Base-by-base conservation (phyloP, 1,140 invertebrate species). In the Coenobita brevimanus region DNA sequence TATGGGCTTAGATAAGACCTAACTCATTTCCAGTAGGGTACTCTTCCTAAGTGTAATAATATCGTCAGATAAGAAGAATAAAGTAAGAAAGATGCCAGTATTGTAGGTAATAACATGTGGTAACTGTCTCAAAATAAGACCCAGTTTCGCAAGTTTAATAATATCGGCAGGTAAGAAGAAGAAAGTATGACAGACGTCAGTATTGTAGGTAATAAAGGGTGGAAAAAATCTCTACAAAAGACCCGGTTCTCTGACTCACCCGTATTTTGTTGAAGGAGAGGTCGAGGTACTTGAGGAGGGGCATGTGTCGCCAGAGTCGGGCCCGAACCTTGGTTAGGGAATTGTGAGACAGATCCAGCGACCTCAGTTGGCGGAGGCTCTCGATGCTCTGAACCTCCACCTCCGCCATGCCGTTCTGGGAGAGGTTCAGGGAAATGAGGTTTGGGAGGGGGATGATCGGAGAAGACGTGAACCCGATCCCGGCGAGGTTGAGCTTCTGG, bases 381-480 rank as follows among this genome's bases (percentile, higher is more conserved):
- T 83, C 89, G 24, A 91, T 88, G 15, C 88, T 79, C 46, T 87
- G 89, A 54, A 91, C 82, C 73, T 89, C 89, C 15, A 91, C 82
- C 41, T 89, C 88, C 6, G 86, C 76, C 71, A 97, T 95, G 80
- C 94, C 93, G 93, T 97, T 97, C 84, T 94, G 93, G 10, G 96
- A 96, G 69, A 97, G 92, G 92, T 97, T 96, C 67, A 97, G 93
- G 80, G 94, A 94, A 57, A 95, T 94, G 81, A 97, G 93, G 92
- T 96, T 95, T 0, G 94, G 94, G 43, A 97, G 92, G 76, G 95
- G 95, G 85, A 97, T 93, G 91, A 94, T 92, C 54, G 97, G 97
- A 85, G 96, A 94, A 41, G 94, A 94, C 91, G 94, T 95, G 82
- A 97, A 94, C 50, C 96, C 96, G 91, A 96, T 95, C 91, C 94